Base-by-base conservation (phyloP, 2,888 invertebrate species). In the Octonoba sinensis region DNA sequence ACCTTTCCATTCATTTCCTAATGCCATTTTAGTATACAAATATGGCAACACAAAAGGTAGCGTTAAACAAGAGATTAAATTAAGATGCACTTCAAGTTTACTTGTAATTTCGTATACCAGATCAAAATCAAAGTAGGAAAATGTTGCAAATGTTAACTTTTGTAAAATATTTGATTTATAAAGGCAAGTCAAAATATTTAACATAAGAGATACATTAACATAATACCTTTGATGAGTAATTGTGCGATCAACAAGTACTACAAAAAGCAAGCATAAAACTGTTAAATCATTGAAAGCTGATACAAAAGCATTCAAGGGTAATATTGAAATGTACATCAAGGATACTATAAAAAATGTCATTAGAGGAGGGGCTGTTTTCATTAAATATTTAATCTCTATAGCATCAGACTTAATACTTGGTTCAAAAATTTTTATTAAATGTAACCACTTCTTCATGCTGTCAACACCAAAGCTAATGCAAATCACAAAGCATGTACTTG, bases 31-130 rank as follows among this genome's bases (percentile, higher is more conserved):
- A 47, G 72, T 24, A 72, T 82, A 82, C 47, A 82, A 67, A 56
- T 82, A 82, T 22, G 82, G 82, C 13, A 82, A 72, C 51, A 82
- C 71, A 76, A 82, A 82, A 36, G 82, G 82, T 47, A 82, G 66
- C 12, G 82, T 49, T 49, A 82, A 66, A 47, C 82, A 82, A 22
- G 82, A 82, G 54, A 82, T 65, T 8, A 69, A 54, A 67, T 72
- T 82, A 3, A 82, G 3, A 54, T 82, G 82, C 12, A 82, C 24
- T 65, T 72, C 24, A 56, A 71, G 59, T 76, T 82, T 75, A 12
- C 66, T 54, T 11, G 51, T 24, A 47, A 82, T 16, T 44, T 70
- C 71, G 66, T 74, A 82, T 24, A 46, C 16, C n/a, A 82, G 54
- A 51, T 75, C 64, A 44, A 82, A 76, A 76, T 82, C 71, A 12